Evolutionary conservation across 2,113 vertebrate species (phyloP).

Genomic region (Nibea coibor): DNA sequence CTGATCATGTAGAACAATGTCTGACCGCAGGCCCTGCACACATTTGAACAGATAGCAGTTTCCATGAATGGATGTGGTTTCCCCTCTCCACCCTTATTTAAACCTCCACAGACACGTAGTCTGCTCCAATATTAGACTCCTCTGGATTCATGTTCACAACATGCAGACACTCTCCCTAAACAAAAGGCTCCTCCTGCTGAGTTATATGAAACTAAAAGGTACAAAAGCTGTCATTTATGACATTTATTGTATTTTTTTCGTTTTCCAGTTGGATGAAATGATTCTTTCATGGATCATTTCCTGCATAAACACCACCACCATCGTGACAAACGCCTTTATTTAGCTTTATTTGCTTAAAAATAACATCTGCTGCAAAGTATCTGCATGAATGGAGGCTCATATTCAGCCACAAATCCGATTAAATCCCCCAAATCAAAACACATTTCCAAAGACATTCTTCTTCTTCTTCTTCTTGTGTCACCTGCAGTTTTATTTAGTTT

Average conservation of each 20-base stretch:
- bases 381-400: no score
- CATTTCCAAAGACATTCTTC: background rate
- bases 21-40: slow-evolving; percentile 27
- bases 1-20: background rate
- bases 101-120: background rate
- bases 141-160: background rate
- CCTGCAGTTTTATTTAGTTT: background rate
- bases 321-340: background rate
- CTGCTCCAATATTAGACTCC: background rate
- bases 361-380: background rate
- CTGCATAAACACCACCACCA: background rate
- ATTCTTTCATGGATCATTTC: background rate
- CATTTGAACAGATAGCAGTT: slow-evolving; percentile 13
- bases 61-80: slow-evolving; percentile 29
- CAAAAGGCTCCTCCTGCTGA: background rate
- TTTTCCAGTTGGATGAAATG: background rate
- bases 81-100: slow-evolving; percentile 6
- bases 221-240: background rate
- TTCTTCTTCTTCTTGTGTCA: background rate
- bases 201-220: background rate
- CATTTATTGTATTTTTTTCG: background rate
- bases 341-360: background rate
- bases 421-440: rapidly evolving
- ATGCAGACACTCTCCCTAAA: background rate
- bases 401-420: background rate